Percentiles rank a stretch among this genome's conserved stretches.
Conservation (phyloP, 2,888 invertebrate species). For the Sarcophaga carnaria region DNA sequence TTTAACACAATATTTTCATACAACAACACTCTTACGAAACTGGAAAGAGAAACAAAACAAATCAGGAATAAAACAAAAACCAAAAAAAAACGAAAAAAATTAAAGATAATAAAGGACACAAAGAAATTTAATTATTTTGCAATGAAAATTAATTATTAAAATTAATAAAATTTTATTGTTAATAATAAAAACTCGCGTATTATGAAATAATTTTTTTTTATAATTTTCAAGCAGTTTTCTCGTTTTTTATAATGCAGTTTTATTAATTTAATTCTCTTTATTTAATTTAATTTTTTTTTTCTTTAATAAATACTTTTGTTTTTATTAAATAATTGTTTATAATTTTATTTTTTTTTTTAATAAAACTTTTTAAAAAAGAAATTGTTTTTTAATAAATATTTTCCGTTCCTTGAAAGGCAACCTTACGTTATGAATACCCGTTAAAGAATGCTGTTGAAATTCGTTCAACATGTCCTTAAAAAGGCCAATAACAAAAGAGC, state of each 20-base stretch:
- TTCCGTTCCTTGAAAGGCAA: constrained; percentile 3
- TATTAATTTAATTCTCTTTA: background rate
- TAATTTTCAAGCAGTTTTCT: background rate
- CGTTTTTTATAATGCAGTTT: background rate
- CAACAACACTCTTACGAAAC: no score
- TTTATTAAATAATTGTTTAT: background rate
- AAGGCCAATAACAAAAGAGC: constrained; percentile 49
- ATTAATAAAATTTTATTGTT: no score
- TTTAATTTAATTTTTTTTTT: background rate
- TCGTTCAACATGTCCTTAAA: constrained; percentile 67
- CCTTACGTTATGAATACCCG: constrained; percentile 66
- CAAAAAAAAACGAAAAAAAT: no score
- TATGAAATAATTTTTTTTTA: no score
- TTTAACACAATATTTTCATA: background rate
- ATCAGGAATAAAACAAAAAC: no score
- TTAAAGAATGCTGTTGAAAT: constrained; percentile 62
- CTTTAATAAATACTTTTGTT: background rate
- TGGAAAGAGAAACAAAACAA: no score
- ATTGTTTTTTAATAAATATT: constrained; percentile 18
- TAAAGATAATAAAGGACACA: no score
- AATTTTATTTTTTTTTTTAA: constrained; percentile 1
- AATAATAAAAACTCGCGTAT: no score
- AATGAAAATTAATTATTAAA: no score
- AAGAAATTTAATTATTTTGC: no score
- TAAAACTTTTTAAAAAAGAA: background rate